phyloP scores from a whole-genome alignment of 92 coral and sea anemone genomes.

The Micromussa lordhowensis region DNA sequence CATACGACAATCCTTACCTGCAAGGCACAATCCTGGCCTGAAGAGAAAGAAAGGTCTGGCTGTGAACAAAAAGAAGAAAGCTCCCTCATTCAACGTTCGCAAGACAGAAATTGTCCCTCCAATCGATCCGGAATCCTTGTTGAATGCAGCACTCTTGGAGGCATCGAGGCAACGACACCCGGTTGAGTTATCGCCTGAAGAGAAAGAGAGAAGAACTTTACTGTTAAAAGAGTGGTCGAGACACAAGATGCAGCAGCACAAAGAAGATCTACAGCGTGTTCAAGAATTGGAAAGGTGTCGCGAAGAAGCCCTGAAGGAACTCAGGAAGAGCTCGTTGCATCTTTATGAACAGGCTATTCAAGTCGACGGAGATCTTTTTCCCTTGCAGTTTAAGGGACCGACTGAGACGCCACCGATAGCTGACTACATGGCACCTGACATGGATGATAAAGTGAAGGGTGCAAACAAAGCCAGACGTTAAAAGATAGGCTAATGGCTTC shows the following conservation, averaged over 20 bases:
- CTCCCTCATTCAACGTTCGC: constrained; percentile 58
- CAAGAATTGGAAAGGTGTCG: constrained; percentile 88
- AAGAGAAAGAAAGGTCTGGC: constrained; percentile 80
- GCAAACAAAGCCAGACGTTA: constrained; percentile 12
- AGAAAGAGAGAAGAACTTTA: constrained; percentile 80
- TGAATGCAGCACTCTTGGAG: constrained; percentile 71
- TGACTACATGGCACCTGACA: constrained; percentile 92
- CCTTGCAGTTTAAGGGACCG: constrained; percentile 88
- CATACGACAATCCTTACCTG: constrained; percentile 72
- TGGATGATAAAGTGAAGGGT: constrained; percentile 65
- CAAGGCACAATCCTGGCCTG: constrained; percentile 89
- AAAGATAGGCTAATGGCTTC: background rate
- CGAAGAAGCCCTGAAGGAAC: constrained; percentile 90
- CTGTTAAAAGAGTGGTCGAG: constrained; percentile 96
- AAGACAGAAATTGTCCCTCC: constrained; percentile 97
- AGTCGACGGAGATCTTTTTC: constrained; percentile 83
- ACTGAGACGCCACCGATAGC: constrained; percentile 94
- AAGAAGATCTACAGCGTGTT: constrained; percentile 85
- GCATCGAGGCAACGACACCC: constrained; percentile 67
- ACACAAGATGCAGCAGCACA: constrained; percentile 91
- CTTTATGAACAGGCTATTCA: constrained; percentile 90
- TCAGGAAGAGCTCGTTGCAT: constrained; percentile 82
- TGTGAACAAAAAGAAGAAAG: constrained; percentile 74
- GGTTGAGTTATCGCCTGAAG: constrained; percentile 68
- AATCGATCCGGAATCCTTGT: constrained; percentile 84